Percentiles rank a stretch among this genome's conserved stretches.
Evolutionary conservation across 2,113 vertebrate genomes (phyloP).

Genomic region (Entosphenus tridentatus): DNA sequence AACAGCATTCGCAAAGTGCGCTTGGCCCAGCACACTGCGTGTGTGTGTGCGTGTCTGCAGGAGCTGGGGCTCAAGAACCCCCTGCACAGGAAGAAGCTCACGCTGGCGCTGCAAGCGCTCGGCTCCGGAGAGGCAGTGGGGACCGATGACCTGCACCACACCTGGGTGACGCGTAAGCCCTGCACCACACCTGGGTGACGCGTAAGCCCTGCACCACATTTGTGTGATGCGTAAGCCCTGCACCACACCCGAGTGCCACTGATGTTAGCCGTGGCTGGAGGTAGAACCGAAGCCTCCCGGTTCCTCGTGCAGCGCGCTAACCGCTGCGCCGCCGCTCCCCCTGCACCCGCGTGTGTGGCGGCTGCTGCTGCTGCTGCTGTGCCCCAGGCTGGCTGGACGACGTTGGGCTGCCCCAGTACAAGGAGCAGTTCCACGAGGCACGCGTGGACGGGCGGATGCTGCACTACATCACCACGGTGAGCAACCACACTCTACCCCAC

Average conservation of each 20-base stretch:
- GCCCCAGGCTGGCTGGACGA: conserved; percentile 4
- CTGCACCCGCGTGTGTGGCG: too few species aligned
- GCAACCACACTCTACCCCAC: not conserved
- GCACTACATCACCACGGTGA: conserved; percentile 3
- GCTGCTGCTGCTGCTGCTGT: too few species aligned
- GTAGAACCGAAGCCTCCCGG: too few species aligned
- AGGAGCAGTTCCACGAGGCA: conserved; percentile 4
- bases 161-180: not conserved
- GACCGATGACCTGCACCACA: not conserved
- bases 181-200: too few species aligned
- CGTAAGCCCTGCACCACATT: too few species aligned
- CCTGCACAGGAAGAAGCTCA: conserved; percentile 2
- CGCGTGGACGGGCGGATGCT: not conserved
- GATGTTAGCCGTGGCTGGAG: too few species aligned
- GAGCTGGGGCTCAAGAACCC: not conserved
- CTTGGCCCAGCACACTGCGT: too few species aligned
- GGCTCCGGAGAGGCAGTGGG: conserved; percentile 1
- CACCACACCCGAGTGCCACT: too few species aligned
- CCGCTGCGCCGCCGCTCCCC: too few species aligned
- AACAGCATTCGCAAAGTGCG: too few species aligned
- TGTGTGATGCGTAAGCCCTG: too few species aligned
- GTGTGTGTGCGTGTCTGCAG: not conserved
- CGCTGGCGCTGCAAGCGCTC: conserved; percentile 4
- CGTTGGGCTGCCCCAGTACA: conserved; percentile 2
- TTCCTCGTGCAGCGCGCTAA: too few species aligned